Evolutionary conservation across 1,140 invertebrate genomes (phyloP).

Genomic region (Dufourea novaeangliae): DNA sequence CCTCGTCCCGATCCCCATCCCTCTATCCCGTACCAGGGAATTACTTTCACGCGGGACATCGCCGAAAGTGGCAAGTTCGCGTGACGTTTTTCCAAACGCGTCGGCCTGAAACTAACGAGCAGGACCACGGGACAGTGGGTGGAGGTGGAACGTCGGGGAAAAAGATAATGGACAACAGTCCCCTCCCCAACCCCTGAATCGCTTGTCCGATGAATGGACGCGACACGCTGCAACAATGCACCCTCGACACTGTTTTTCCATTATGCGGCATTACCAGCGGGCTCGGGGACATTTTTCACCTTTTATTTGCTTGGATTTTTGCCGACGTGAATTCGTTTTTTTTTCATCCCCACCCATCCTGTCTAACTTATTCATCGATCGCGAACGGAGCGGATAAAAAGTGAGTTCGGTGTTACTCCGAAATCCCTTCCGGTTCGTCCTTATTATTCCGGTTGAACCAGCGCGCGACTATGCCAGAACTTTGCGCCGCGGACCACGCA

Average conservation of each 20-base stretch:
- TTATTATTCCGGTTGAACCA: slow-evolving; percentile 4
- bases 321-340: slow-evolving; percentile 14
- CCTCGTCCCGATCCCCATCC: no score
- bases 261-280: slow-evolving; percentile 55
- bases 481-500: slow-evolving; percentile 14
- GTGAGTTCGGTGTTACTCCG: neutral
- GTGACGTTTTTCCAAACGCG: neutral
- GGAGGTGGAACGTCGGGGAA: slow-evolving; percentile 3
- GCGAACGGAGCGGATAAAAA: neutral
- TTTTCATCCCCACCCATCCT: neutral
- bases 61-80: neutral
- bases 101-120: slow-evolving; percentile 17
- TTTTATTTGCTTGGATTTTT: neutral
- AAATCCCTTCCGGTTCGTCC: slow-evolving; percentile 11
- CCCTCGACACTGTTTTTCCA: slow-evolving; percentile 68
- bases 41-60: neutral
- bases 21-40: neutral
- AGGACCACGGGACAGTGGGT: neutral
- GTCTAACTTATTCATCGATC: neutral
- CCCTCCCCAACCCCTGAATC: slow-evolving; percentile 27
- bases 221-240: slow-evolving; percentile 20
- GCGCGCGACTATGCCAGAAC: slow-evolving; percentile 29
- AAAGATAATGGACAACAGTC: slow-evolving; percentile 31
- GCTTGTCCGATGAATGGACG: slow-evolving; percentile 14
- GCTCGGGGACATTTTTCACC: neutral